Percentiles rank a stretch among this genome's conserved stretches.
Evolutionary conservation across 2,888 invertebrate species (phyloP).

Genomic region (Stramonita haemastoma): DNA sequence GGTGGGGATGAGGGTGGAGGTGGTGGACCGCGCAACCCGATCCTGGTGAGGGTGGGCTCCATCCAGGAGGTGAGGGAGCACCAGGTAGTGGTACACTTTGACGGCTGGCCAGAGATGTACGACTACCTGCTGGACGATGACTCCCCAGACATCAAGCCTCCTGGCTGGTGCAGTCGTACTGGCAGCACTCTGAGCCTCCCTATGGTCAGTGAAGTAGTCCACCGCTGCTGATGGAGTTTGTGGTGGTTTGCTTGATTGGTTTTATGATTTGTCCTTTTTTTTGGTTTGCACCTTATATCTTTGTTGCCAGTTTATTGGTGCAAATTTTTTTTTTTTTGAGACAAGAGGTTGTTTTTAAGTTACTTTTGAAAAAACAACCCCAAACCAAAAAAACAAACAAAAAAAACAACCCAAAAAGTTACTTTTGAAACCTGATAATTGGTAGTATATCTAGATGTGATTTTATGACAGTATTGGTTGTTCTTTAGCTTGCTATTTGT

Average conservation of each 20-base stretch:
- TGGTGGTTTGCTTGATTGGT: not conserved
- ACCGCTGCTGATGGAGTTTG: not conserved
- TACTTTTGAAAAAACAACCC: too few species aligned
- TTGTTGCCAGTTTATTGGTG: too few species aligned
- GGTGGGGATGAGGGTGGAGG: constrained; percentile 91
- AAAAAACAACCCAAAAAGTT: too few species aligned
- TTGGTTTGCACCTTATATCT: too few species aligned
- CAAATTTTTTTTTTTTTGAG: too few species aligned
- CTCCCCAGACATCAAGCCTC: constrained; percentile 92
- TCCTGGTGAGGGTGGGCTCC: constrained; percentile 90
- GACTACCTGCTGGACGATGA: constrained; percentile 95
- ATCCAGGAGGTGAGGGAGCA: constrained; percentile 86
- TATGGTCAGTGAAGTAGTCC: constrained; percentile 79
- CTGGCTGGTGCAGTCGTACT: constrained; percentile 93
- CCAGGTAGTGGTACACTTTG: constrained; percentile 88
- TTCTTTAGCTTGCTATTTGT: too few species aligned
- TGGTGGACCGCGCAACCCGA: constrained; percentile 88
- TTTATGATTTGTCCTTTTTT: not conserved
- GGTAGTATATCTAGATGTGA: too few species aligned
- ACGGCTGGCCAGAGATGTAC: constrained; percentile 91
- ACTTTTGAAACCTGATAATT: too few species aligned
- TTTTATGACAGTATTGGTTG: too few species aligned
- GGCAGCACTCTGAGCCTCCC: constrained; percentile 92
- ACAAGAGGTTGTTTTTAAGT: too few species aligned
- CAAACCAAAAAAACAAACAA: too few species aligned